Evolutionary conservation across 2,797 vertebrate species (phyloP).

Genomic region (Trachops cirrhosus): DNA sequence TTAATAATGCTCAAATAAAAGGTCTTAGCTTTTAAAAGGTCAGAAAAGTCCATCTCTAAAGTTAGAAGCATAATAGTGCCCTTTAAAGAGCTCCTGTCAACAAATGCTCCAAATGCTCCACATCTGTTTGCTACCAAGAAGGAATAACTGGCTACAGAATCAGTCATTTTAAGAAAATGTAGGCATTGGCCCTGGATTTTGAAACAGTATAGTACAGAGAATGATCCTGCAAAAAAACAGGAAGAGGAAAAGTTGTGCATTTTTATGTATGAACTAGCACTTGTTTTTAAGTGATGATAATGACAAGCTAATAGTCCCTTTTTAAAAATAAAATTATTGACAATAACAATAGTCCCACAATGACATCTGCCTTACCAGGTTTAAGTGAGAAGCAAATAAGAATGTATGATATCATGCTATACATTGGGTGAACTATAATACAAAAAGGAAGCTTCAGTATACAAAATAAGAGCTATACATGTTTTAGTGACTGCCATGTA

Average conservation of each 20-base stretch:
- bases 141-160: conserved; percentile 26
- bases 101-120: conserved; percentile 50
- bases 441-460: neutral
- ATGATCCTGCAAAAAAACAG: conserved; percentile 37
- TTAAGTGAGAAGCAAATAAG: neutral
- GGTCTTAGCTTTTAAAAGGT: conserved; percentile 49
- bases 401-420: neutral
- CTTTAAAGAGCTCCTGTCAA: conserved; percentile 60
- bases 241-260: neutral
- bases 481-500: neutral
- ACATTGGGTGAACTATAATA: neutral
- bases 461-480: neutral
- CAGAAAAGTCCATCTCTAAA: conserved; percentile 61
- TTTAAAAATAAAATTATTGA: conserved; percentile 1
- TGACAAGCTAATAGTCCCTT: neutral
- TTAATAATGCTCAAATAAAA: conserved; percentile 52
- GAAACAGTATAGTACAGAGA: conserved; percentile 25
- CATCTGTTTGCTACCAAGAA: conserved; percentile 37
- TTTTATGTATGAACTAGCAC: neutral
- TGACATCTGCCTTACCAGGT: neutral
- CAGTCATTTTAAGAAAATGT: conserved; percentile 30
- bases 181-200: neutral
- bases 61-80: conserved; percentile 44
- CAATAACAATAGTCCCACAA: neutral
- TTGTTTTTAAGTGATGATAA: neutral